Evolutionary conservation across 2,888 invertebrate species (phyloP).

Genomic region (Aspidapion aeneum): DNA sequence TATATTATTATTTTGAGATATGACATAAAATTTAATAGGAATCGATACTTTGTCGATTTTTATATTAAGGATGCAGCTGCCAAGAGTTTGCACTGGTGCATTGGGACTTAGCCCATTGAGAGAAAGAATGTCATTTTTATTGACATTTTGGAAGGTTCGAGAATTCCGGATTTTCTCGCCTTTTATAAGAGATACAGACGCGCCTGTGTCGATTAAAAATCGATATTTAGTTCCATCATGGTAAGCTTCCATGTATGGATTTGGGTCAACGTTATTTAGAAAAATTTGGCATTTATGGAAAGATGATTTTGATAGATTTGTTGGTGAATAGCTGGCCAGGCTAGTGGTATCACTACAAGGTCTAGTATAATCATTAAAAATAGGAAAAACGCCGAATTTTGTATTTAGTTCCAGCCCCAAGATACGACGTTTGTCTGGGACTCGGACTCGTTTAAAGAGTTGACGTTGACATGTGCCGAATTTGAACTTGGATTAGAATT

Average conservation of each 20-base stretch:
- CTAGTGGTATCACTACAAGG: too few relatives aligned
- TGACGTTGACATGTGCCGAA: too few relatives aligned
- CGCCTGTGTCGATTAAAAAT: conserved; percentile 30
- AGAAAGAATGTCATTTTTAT: neutral
- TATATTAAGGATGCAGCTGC: too few relatives aligned
- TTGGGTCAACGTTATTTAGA: neutral
- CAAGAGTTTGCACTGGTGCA: conserved; percentile 12
- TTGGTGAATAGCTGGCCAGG: too few relatives aligned
- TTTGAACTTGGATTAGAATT: too few relatives aligned
- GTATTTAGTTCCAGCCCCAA: neutral
- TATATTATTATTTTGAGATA: conserved; percentile 14
- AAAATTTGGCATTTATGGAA: too few relatives aligned
- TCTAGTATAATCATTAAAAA: too few relatives aligned
- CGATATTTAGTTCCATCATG: neutral
- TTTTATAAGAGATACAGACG: conserved; percentile 24
- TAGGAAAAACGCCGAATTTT: too few relatives aligned
- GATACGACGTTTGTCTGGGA: conserved; percentile 1
- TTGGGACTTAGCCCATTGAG: conserved; percentile 15
- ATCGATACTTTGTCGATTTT: too few relatives aligned
- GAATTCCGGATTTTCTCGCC: conserved; percentile 1
- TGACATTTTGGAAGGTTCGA: too few relatives aligned
- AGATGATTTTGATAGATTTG: too few relatives aligned
- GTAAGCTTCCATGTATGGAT: neutral
- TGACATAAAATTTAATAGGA: too few relatives aligned
- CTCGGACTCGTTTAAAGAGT: neutral